Base-by-base conservation (phyloP, 2,113 vertebrate genomes). In the Machaerirhynchus nigripectus region DNA sequence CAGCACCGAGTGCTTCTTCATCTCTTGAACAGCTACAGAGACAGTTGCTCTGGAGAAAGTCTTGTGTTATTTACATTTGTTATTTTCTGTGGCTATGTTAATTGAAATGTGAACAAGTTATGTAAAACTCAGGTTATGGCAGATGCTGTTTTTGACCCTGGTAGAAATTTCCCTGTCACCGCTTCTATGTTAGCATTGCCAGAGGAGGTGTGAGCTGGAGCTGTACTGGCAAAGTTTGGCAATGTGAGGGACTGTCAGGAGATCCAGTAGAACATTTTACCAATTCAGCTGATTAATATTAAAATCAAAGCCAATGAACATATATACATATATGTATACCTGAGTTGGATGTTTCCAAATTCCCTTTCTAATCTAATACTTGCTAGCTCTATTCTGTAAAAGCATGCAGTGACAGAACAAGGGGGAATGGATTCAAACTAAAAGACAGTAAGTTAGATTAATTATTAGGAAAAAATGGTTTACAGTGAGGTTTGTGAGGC, bases 101-200 rank as follows among this genome's bases (percentile, higher is more conserved):
- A 42, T 55, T 5, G 28, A 63, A 57, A 30, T 14, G 44, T 27
- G 21, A 75, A 26, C 16, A 35, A 67, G 6, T 26, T 3, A 6
- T 0, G 0, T 79, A 40, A 56, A 65, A 21, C 5, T 64, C 15
- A 17, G 3, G 68, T 65, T 24, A 1, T 9, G 17, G 37, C 39
- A 39, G 28, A 6, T 81, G 37, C 64, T 92, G 28, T 40, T 40
- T 19, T 18, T 89, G 28, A 40, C 47, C 31, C 10, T 15, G 67
- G 23, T 50, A 61, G 78, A 82, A 78, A 23, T 89, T 74, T 84
- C 44, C 39, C 44, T 14, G 1, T 61, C 67, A 10, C 26, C 3
- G 3, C 84, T 80, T 53, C 49, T 60, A 0, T 37, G 19, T 46
- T 55, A 71, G 53, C 15, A 8, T 46, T 73, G 26, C 68, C 56